Percentiles rank a stretch among this genome's conserved stretches.
Conservation (phyloP, 2,113 vertebrate genomes). For the Donacobius atricapilla region DNA sequence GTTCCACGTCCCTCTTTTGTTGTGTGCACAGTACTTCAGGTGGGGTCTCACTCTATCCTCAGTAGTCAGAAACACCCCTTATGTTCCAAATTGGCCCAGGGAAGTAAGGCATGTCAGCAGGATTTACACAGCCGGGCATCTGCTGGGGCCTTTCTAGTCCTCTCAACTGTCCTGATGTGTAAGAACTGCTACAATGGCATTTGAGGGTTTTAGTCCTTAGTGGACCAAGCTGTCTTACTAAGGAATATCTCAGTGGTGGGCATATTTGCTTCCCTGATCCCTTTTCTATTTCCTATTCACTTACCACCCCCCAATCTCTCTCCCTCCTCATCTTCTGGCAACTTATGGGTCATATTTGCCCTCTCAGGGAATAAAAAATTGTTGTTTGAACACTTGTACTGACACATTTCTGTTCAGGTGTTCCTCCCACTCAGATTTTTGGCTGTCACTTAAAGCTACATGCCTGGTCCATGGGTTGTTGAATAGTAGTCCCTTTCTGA, state of each 20-base stretch:
- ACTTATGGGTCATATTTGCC: neutral
- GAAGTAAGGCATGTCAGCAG: neutral
- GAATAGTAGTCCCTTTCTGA: neutral
- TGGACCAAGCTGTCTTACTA: neutral
- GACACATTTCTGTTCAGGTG: slow-evolving; percentile 1
- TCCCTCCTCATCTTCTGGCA: neutral
- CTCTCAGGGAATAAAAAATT: neutral
- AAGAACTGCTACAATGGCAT: neutral
- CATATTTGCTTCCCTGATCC: neutral
- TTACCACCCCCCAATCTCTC: neutral
- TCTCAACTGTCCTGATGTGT: neutral
- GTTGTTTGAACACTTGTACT: neutral
- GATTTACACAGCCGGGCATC: neutral
- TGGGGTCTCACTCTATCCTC: neutral
- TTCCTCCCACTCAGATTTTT: slow-evolving; percentile 44
- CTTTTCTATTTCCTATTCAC: neutral
- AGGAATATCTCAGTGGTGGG: neutral
- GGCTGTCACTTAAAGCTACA: neutral
- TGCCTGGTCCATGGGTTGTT: neutral
- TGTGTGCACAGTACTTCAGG: neutral
- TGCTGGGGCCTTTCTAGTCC: neutral
- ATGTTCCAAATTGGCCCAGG: neutral
- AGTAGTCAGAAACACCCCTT: neutral
- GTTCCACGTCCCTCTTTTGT: neutral
- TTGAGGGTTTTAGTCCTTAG: neutral